Percentiles rank a stretch among this genome's conserved stretches.
Conservation (phyloP, 2,797 vertebrate species). For the Rachycentron canadum region DNA sequence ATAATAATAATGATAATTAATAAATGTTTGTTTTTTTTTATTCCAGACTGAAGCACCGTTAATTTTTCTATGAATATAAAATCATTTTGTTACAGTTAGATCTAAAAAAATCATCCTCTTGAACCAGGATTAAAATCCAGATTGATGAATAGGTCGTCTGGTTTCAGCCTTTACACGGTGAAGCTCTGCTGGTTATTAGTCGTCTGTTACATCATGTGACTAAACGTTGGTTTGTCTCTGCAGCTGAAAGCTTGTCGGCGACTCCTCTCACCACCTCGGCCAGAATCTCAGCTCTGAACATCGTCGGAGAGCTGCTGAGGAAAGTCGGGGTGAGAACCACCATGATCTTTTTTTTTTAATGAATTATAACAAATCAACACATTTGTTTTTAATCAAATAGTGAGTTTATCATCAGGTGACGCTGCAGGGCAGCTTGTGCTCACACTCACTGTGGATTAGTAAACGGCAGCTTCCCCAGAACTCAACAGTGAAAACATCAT, state of each 20-base stretch:
- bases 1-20: too few species aligned
- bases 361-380: not conserved
- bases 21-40: too few species aligned
- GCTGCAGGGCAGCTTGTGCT: constrained; percentile 27
- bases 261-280: constrained; percentile 92
- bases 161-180: too few species aligned
- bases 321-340: constrained; percentile 94
- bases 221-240: not conserved
- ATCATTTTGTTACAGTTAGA: too few species aligned
- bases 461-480: not conserved
- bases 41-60: too few species aligned
- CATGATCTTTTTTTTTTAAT: not conserved
- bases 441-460: not conserved
- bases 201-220: not conserved
- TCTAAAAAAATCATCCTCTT: too few species aligned
- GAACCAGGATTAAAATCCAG: too few species aligned
- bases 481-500: not conserved
- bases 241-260: constrained; percentile 84
- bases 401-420: constrained; percentile 35
- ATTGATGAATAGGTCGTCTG: too few species aligned
- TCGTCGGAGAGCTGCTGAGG: constrained; percentile 94
- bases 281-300: constrained; percentile 95
- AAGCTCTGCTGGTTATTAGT: not conserved
- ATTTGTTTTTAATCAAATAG: not conserved
- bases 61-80: too few species aligned